Conservation (phyloP, 2,797 vertebrate genomes). For the Xenentodon cancila region DNA sequence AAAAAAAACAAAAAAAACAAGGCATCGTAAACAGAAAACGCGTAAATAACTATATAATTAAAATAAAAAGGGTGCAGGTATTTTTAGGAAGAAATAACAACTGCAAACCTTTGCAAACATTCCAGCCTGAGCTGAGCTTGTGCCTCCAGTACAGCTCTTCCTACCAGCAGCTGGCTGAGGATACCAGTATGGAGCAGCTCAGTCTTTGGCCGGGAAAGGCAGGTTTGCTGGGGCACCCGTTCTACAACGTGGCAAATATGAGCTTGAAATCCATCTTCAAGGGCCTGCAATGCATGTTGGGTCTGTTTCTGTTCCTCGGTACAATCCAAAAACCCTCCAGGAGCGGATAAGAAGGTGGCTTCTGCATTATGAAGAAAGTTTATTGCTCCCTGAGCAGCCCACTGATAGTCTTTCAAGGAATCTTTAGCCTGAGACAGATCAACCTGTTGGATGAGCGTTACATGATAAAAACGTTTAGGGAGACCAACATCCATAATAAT, state of each 20-base stretch:
- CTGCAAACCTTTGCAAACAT: constrained; percentile 73
- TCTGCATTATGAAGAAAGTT: constrained; percentile 77
- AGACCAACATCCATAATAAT: background rate
- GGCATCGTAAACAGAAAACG: background rate
- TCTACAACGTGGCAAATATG: constrained; percentile 74
- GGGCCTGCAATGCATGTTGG: constrained; percentile 54
- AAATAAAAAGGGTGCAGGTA: background rate
- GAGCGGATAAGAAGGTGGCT: constrained; percentile 66
- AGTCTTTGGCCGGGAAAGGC: constrained; percentile 70
- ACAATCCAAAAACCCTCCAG: constrained; percentile 72
- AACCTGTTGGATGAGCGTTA: constrained; percentile 73
- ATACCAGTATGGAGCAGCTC: constrained; percentile 77
- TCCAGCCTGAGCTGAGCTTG: constrained; percentile 78
- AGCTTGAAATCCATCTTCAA: constrained; percentile 81
- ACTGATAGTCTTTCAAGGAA: constrained; percentile 77
- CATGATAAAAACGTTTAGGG: constrained; percentile 12
- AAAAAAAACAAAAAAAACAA: constrained; percentile 14
- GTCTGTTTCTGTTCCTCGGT: constrained; percentile 68
- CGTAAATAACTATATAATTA: background rate
- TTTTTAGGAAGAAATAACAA: background rate
- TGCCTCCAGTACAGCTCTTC: constrained; percentile 75
- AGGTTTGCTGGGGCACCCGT: constrained; percentile 70
- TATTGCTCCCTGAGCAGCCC: constrained; percentile 75
- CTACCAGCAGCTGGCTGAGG: constrained; percentile 79
- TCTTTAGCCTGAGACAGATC: constrained; percentile 79